Evolutionary conservation across 92 coral and sea anemone genomes (phyloP).

Genomic region (Actinernus sp.): DNA sequence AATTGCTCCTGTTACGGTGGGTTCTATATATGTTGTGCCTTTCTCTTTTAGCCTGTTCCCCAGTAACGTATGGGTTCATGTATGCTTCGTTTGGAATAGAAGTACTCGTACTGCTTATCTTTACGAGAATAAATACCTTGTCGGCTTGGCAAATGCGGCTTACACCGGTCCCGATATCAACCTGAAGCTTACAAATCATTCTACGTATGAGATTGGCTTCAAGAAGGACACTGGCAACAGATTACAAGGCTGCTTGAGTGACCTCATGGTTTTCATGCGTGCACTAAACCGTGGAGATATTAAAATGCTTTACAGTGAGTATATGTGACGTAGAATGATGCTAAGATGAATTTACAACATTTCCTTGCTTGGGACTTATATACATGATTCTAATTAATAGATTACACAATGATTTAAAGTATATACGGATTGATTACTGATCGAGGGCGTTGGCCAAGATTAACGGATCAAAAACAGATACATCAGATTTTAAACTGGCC

Average conservation of each 20-base stretch:
- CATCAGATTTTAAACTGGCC: no score
- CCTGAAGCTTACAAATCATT: constrained; percentile 49
- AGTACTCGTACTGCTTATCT: constrained; percentile 5
- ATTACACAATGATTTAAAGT: no score
- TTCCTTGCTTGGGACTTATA: no score
- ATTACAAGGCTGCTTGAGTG: constrained; percentile 48
- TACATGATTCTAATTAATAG: no score
- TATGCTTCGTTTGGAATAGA: constrained; percentile 50
- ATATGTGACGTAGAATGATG: not conserved
- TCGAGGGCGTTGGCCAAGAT: no score
- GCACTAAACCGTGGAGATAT: constrained; percentile 26
- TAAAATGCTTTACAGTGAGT: constrained; percentile 37
- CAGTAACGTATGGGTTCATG: constrained; percentile 36
- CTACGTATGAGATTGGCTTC: constrained; percentile 52
- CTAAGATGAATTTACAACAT: no score
- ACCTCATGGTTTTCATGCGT: constrained; percentile 33
- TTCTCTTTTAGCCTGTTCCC: not conserved
- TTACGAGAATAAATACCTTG: not conserved
- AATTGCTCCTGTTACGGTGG: no score
- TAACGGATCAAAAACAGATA: no score
- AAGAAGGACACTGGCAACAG: constrained; percentile 30
- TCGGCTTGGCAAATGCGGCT: not conserved
- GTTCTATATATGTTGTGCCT: no score
- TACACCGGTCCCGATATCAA: constrained; percentile 31
- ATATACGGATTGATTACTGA: no score